Conservation (phyloP, 1,140 invertebrate genomes). For the Zaprionus ornatus region DNA sequence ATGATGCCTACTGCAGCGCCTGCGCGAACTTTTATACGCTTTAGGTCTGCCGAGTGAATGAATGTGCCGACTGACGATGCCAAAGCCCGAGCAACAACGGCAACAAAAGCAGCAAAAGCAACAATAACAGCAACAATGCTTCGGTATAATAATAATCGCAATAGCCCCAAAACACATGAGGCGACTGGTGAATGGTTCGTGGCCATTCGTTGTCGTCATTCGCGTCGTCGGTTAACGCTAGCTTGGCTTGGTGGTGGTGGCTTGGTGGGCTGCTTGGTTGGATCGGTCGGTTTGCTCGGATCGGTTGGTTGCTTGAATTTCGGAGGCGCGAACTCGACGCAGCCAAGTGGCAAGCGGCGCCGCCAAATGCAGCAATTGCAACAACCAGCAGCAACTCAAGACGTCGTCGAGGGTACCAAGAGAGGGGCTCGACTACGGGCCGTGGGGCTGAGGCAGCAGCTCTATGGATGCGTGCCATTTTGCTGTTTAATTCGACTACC, state of each 20-base stretch:
- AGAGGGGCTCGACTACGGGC: background rate
- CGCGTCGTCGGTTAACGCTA: conserved; percentile 33
- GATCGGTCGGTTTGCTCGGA: conserved; percentile 28
- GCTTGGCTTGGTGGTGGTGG: conserved; percentile 44
- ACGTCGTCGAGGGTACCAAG: background rate
- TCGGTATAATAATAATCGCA: conserved; percentile 75
- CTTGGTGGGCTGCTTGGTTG: conserved; percentile 44
- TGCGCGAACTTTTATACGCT: conserved; percentile 79
- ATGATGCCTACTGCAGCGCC: conserved; percentile 77
- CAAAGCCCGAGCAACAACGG: conserved; percentile 43
- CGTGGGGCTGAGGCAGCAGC: conserved; percentile 12
- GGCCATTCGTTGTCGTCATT: conserved; percentile 29
- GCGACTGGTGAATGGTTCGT: conserved; percentile 73
- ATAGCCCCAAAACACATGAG: conserved; percentile 67
- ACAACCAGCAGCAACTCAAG: background rate
- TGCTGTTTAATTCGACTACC: conserved; percentile 76
- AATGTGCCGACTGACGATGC: conserved; percentile 49
- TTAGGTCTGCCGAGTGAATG: conserved; percentile 46
- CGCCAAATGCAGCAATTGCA: conserved; percentile 70
- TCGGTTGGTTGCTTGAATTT: conserved; percentile 53
- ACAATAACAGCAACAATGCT: conserved; percentile 27
- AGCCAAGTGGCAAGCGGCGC: conserved; percentile 69
- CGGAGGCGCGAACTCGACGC: conserved; percentile 74
- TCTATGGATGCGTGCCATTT: conserved; percentile 78
- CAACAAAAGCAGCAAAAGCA: conserved; percentile 35